Evolutionary conservation across 2,113 vertebrate genomes (phyloP), one percentile per base, ranked within the genome.

Genomic region (Festucalex cinctus): DNA sequence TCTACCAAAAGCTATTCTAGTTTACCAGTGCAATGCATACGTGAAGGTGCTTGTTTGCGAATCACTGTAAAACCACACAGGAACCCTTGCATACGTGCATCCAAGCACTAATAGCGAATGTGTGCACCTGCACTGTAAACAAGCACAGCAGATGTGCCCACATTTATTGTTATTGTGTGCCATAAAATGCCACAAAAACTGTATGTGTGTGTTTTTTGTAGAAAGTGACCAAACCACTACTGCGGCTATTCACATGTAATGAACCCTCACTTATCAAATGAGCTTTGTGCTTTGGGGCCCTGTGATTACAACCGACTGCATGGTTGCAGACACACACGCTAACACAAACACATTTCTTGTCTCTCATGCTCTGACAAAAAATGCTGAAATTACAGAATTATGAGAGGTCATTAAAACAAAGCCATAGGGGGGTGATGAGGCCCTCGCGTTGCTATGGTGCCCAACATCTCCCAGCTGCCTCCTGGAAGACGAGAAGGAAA

Each of bases 51-150:
- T 59, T 75, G 65, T 64, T 49, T 1, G 67, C 82, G 65, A 71
- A 66, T 79, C 69, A 71, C 58, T 60, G 39, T 58, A 37, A 75
- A 82, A 79, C 77, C 81, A 74, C 80, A 83, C 73, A 78, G 80
- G 78, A 84, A 84, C 66, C 62, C 8, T 16, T 24, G 26, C 46
- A 66, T 61, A 4, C 58, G 22, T 39, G 35, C 58, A 39, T 22
- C 19, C 8, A 37, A 10, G 19, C 20, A 37, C 8, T 39, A 20
- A 16, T 14, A 17, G 5, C 26, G 26, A 61, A 20, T 22, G 37
- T n/a, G 41, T 41, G 12, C 59, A 22, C 59, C 36, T 41, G 37
- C 28, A 13, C 13, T 37, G 53, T 56, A 62, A 69, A 41, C 51
- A 73, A 39, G 76, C 74, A 63, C 49, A 53, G n/a, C n/a, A 43